phyloP scores from a whole-genome alignment of 1,140 invertebrate species.

The Drosophila trapezifrons region DNA sequence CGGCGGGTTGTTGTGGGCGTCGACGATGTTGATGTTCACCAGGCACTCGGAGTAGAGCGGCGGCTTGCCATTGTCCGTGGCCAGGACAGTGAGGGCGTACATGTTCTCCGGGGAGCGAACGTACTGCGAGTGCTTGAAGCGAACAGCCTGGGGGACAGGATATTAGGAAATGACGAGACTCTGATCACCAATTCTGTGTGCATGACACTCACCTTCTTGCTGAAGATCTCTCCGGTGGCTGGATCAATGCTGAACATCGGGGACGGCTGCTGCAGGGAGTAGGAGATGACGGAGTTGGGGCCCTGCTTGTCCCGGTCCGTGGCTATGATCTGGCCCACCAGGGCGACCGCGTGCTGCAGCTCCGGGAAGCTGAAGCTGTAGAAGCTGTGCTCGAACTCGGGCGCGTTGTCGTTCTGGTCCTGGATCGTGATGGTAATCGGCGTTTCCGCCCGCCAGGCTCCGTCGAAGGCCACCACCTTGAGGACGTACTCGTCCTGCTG shows the following conservation, averaged over 20 bases:
- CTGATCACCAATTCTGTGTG: no score
- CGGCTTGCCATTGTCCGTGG: constrained; percentile 96
- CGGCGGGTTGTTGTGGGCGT: constrained; percentile 95
- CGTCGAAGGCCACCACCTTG: constrained; percentile 94
- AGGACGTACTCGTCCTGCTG: constrained; percentile 95
- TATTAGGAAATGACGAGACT: no score
- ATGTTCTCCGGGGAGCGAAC: constrained; percentile 94
- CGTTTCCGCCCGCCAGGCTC: constrained; percentile 94
- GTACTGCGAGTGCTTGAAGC: constrained; percentile 91
- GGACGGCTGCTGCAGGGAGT: constrained; percentile 94
- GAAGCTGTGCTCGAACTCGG: constrained; percentile 93
- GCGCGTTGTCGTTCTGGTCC: constrained; percentile 97
- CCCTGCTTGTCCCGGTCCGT: constrained; percentile 95
- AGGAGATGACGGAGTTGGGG: constrained; percentile 96
- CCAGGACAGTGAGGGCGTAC: constrained; percentile 92
- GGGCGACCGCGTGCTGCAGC: constrained; percentile 90
- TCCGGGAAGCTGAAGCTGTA: constrained; percentile 97
- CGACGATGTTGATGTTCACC: constrained; percentile 94
- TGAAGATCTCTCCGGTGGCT: constrained; percentile 94
- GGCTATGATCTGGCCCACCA: constrained; percentile 95
- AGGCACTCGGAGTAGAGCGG: constrained; percentile 93
- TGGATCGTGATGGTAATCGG: constrained; percentile 96
- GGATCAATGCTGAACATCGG: constrained; percentile 96
- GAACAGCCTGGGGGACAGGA: constrained; percentile 81
- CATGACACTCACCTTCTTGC: constrained; percentile 90